Conservation (phyloP, 2,888 invertebrate species). For the Thereva nobilitata region DNA sequence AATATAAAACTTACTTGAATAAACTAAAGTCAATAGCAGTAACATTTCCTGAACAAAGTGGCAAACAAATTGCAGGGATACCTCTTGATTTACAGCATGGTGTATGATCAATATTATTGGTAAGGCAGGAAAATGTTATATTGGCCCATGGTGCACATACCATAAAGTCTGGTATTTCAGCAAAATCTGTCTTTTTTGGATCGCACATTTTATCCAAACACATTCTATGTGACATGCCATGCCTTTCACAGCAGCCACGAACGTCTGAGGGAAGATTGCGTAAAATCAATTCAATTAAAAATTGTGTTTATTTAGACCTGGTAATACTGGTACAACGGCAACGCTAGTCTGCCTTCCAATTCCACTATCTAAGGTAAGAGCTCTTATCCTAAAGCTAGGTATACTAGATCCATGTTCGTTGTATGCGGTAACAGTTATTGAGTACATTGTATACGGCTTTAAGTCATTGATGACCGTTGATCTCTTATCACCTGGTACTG, state of each 20-base stretch:
- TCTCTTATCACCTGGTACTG: constrained; percentile 65
- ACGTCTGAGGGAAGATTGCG: constrained; percentile 60
- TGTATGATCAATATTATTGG: constrained; percentile 80
- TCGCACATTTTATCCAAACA: constrained; percentile 82
- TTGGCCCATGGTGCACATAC: constrained; percentile 88
- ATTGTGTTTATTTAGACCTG: constrained; percentile 49
- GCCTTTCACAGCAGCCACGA: constrained; percentile 70
- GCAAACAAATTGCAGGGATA: constrained; percentile 73
- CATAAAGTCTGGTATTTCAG: constrained; percentile 74
- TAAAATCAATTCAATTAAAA: background rate
- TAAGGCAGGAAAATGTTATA: constrained; percentile 77
- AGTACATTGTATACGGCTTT: constrained; percentile 81
- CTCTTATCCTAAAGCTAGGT: constrained; percentile 73
- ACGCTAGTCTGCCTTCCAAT: constrained; percentile 64
- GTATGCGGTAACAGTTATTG: constrained; percentile 72
- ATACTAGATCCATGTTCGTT: constrained; percentile 78
- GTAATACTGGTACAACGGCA: constrained; percentile 69
- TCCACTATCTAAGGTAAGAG: constrained; percentile 71
- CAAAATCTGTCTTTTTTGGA: constrained; percentile 64
- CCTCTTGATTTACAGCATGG: constrained; percentile 78
- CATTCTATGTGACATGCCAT: constrained; percentile 73
- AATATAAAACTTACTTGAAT: constrained; percentile 70
- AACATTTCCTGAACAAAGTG: constrained; percentile 78
- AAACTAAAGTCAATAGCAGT: constrained; percentile 78
- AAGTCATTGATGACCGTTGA: constrained; percentile 66